Evolutionary conservation across 2,113 vertebrate genomes (phyloP).

Genomic region (Onychostruthus taczanowskii): DNA sequence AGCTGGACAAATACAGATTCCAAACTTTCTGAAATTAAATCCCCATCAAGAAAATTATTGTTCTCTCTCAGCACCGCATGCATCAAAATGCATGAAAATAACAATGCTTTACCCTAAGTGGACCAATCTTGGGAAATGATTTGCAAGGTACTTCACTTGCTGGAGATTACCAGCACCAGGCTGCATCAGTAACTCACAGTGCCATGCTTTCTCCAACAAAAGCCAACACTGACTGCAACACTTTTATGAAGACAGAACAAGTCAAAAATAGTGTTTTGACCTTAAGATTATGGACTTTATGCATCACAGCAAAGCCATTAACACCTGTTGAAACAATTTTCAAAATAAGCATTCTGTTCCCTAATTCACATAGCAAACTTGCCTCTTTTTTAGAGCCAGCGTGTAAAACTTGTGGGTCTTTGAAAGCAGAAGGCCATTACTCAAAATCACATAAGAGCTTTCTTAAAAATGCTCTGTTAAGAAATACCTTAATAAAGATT

Average conservation of each 20-base stretch:
- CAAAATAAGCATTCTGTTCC: not conserved
- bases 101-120: not conserved
- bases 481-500: not conserved
- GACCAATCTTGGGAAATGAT: not conserved
- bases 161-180: not conserved
- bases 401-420: not conserved
- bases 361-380: not conserved
- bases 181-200: not conserved
- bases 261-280: not conserved
- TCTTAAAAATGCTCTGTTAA: not conserved
- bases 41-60: conserved; percentile 28
- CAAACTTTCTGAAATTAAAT: conserved; percentile 9
- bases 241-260: not conserved
- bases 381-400: not conserved
- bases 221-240: not conserved
- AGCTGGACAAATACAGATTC: not conserved
- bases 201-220: not conserved
- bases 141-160: not conserved
- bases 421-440: not conserved
- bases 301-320: not conserved
- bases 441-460: not conserved
- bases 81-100: conserved; percentile 48
- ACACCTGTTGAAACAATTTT: not conserved
- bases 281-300: not conserved
- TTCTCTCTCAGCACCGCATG: conserved; percentile 5